These are phyloP conservation scores for Pelochelys cantorii DNA, from an alignment of 2,797 vertebrate species.

Conservation along the genomic window DNA sequence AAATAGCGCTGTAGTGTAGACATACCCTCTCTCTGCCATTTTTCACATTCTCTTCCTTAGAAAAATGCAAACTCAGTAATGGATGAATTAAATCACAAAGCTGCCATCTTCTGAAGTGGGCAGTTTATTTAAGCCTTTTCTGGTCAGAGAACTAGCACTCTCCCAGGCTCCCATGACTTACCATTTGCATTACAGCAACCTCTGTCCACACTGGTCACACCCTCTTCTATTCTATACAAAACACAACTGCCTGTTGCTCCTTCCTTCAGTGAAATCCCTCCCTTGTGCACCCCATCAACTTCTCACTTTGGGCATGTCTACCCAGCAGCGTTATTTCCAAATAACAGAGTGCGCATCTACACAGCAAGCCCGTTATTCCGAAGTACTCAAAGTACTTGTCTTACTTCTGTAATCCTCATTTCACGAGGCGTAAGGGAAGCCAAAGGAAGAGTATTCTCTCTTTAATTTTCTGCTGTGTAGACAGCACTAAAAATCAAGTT, in stretches of 20 bases:
- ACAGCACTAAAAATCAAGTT: no score
- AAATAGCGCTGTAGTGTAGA: no score
- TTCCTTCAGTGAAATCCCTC: background rate
- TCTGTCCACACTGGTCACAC: slow-evolving; percentile 8
- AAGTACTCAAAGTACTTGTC: no score
- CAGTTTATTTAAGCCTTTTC: slow-evolving; percentile 10
- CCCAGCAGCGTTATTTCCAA: no score
- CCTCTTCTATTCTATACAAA: background rate
- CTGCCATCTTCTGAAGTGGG: background rate
- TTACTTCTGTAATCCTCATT: no score
- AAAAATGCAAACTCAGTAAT: background rate
- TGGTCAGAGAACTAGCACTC: background rate
- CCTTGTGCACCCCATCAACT: slow-evolving; percentile 10
- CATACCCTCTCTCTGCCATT: no score
- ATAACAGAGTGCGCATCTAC: no score
- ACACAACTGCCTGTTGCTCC: background rate
- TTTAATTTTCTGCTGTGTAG: no score
- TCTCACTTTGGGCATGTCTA: background rate
- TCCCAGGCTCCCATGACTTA: background rate
- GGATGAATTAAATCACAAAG: background rate
- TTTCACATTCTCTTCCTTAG: background rate
- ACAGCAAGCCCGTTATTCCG: no score
- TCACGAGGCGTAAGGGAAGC: no score
- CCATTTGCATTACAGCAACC: slow-evolving; percentile 33
- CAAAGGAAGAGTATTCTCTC: no score